Evolutionary conservation across 2,797 vertebrate genomes (phyloP), one percentile per base, ranked within the genome.

Genomic region (Enteromius mattozi): DNA sequence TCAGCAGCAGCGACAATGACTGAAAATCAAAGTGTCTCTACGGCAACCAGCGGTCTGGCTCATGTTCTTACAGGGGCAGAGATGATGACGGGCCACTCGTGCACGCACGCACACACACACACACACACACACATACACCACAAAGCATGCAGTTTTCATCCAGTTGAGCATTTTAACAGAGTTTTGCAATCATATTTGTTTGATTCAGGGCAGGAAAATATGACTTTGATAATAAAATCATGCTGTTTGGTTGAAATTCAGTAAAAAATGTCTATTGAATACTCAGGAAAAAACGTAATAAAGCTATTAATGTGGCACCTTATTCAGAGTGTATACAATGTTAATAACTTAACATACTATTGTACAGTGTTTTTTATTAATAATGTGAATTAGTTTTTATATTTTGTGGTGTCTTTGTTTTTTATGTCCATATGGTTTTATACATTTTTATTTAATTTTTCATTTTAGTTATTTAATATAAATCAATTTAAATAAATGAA

Each of bases 11-110:
- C 21, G 51, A 59, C 80, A 81, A 45, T 16, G 24, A 59, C 12
- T 72, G 27, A 33, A 56, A 71, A 61, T 81, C 80, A 71, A 51
- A 81, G 68, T 2, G 37, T 81, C 68, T 59, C 51, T 61, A 71
- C 51, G 3, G 80, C 51, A 81, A 71, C 79, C 79, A 9, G 61
- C 6, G 5, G 51, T 69, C 63, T 80, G 78, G 63, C 78, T 51
- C 78, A 37, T 80, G 63, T 54, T 69, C 65, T 80, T 68, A n/a
- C 42, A 63, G 61, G 14, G 61, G 61, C 27, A 65, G 6, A 63
- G 37, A 63, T 33, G 76, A 78, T 45, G 16, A 35, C 24, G 49
- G 47, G 66, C 33, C n/a, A 40, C n/a, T 19, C 49, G 3, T 35
- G 2, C 33, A 4, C 49, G 4, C 37, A 19, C n/a, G 6, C 56